Evolutionary conservation across 2,113 vertebrate genomes (phyloP).

Genomic region (Sorex fumeus): DNA sequence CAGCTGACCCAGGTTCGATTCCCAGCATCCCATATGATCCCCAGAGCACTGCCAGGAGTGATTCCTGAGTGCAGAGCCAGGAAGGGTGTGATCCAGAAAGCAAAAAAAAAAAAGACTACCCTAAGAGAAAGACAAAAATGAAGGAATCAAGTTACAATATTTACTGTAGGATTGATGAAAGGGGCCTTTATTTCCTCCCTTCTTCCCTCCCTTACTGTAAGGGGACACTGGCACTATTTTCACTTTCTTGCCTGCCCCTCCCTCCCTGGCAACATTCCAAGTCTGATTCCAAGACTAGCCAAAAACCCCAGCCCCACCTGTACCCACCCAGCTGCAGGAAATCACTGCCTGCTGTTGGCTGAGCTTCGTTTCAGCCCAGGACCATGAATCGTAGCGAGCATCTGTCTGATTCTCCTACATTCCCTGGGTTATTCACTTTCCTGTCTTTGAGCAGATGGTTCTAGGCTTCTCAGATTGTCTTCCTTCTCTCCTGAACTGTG

Average conservation of each 20-base stretch:
- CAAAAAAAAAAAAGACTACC: background rate
- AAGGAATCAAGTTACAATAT: background rate
- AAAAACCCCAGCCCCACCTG: background rate
- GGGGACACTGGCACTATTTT: background rate
- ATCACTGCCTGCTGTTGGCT: too few species aligned
- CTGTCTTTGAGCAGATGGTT: constrained; percentile 28
- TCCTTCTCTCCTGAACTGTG: background rate
- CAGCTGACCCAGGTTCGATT: too few species aligned
- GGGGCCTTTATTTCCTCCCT: background rate
- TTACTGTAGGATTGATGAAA: background rate
- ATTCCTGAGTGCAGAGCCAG: too few species aligned
- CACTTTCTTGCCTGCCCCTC: background rate
- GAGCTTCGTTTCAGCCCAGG: too few species aligned
- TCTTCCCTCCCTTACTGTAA: background rate
- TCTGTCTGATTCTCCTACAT: background rate
- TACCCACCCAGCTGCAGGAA: background rate
- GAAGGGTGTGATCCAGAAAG: too few species aligned
- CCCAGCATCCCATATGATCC: too few species aligned
- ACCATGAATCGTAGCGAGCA: constrained; percentile 27
- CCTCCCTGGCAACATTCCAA: background rate
- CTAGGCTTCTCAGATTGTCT: background rate
- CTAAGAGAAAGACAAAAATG: background rate
- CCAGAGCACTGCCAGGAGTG: too few species aligned
- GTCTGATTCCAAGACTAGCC: constrained; percentile 13
- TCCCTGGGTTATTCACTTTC: constrained; percentile 26